These are phyloP conservation scores for Heteromormyrus szaboi DNA, from an alignment of 2,797 vertebrate species.

Conservation along the genomic window DNA sequence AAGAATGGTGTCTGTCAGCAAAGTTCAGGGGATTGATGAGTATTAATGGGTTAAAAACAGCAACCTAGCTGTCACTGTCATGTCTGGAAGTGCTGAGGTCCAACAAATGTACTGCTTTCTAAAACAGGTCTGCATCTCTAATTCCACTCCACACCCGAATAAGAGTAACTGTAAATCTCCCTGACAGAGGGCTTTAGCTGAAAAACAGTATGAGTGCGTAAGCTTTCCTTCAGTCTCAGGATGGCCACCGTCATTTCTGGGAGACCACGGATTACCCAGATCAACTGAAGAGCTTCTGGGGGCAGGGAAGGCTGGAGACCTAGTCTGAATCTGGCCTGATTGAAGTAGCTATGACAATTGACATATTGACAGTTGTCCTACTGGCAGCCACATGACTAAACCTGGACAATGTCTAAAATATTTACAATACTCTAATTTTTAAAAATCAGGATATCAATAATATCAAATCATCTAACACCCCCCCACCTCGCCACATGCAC, in stretches of 20 bases:
- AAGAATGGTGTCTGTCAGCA: background rate
- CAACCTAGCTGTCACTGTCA: background rate
- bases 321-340: background rate
- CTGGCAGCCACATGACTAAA: background rate
- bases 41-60: background rate
- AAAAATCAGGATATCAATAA: background rate
- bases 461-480: background rate
- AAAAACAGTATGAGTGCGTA: background rate
- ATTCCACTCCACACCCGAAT: background rate
- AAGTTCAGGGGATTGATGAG: background rate
- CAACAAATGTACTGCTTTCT: background rate
- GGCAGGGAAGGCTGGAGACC: background rate
- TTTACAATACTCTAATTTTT: background rate
- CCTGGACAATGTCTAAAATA: background rate
- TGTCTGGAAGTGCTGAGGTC: background rate
- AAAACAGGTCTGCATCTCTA: background rate
- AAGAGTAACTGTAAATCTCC: background rate
- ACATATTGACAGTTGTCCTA: background rate
- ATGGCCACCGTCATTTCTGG: background rate
- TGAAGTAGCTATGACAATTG: background rate
- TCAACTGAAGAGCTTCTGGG: background rate
- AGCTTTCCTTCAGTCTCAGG: background rate
- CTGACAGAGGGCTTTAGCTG: background rate
- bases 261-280: background rate
- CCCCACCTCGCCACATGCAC: background rate